These are phyloP conservation scores for Liodrosophila aerea DNA, from an alignment of 2,888 invertebrate genomes.

Conservation along the genomic window DNA sequence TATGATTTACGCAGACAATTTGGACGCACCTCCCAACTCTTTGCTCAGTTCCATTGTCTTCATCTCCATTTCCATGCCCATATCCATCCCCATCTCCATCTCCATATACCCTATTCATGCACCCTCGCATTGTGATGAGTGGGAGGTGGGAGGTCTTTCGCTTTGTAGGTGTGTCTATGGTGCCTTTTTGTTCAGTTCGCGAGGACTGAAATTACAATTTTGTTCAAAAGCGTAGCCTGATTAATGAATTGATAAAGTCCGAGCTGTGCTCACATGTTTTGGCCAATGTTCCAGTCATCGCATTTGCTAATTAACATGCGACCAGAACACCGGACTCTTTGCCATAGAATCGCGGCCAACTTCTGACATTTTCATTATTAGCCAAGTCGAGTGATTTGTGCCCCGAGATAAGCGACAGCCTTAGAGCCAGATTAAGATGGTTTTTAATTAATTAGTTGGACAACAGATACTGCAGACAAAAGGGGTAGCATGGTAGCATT, in stretches of 20 bases:
- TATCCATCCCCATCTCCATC: background rate
- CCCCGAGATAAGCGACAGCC: slow-evolving; percentile 48
- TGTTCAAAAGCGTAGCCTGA: slow-evolving; percentile 50
- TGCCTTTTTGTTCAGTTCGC: slow-evolving; percentile 37
- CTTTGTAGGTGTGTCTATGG: slow-evolving; percentile 58
- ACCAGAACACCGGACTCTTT: slow-evolving; percentile 15
- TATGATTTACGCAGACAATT: slow-evolving; percentile 69
- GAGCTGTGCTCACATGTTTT: slow-evolving; percentile 33
- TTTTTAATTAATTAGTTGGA: slow-evolving; percentile 64
- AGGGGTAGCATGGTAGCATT: background rate
- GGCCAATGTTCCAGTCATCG: slow-evolving; percentile 20
- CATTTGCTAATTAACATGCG: slow-evolving; percentile 72
- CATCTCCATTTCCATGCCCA: slow-evolving; percentile 6
- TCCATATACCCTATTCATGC: slow-evolving; percentile 18
- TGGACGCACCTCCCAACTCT: slow-evolving; percentile 46
- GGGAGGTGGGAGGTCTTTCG: slow-evolving; percentile 6
- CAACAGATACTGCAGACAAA: background rate
- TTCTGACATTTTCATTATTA: slow-evolving; percentile 68
- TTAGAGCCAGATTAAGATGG: slow-evolving; percentile 53
- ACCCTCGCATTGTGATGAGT: slow-evolving; percentile 19
- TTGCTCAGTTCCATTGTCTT: slow-evolving; percentile 36
- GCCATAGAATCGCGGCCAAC: slow-evolving; percentile 25
- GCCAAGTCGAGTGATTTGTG: slow-evolving; percentile 60
- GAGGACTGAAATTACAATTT: slow-evolving; percentile 45
- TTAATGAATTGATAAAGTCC: slow-evolving; percentile 69